A percentile compares a stretch with the other conserved stretches of the same genome.
phyloP scores from a whole-genome alignment of 1,140 invertebrate genomes.

The Aricia agestis region DNA sequence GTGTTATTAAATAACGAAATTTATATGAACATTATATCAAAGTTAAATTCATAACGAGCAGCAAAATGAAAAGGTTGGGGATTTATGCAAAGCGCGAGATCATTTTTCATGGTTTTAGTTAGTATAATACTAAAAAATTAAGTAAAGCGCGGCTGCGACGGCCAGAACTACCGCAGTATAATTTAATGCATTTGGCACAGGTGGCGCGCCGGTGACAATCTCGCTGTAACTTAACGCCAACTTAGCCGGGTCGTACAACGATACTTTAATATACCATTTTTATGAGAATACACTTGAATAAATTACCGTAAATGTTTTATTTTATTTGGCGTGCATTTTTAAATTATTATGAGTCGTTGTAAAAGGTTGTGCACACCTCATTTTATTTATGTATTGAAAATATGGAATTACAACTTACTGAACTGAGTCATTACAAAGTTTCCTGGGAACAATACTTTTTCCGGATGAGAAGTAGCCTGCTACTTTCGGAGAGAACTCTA shows the following conservation, averaged over 20 bases:
- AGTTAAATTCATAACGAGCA: slow-evolving; percentile 10
- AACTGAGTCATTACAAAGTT: too few relatives aligned
- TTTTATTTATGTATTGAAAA: too few relatives aligned
- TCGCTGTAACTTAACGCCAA: slow-evolving; percentile 19
- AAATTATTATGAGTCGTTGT: not conserved
- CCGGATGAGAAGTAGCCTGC: too few relatives aligned
- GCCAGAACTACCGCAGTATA: slow-evolving; percentile 13
- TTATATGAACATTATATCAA: not conserved
- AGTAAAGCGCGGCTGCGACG: slow-evolving; percentile 1
- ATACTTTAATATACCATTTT: slow-evolving; percentile 21
- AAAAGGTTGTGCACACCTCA: not conserved
- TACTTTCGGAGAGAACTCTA: too few relatives aligned
- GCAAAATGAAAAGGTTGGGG: slow-evolving; percentile 4
- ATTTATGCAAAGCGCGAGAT: not conserved
- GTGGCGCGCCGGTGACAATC: slow-evolving; percentile 8
- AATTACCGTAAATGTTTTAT: not conserved
- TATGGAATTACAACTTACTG: too few relatives aligned
- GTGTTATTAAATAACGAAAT: slow-evolving; percentile 1
- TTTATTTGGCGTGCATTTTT: not conserved
- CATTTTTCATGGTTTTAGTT: slow-evolving; percentile 15
- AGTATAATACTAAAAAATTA: slow-evolving; percentile 19
- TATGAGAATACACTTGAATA: slow-evolving; percentile 8
- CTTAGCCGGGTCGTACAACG: not conserved
- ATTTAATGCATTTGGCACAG: slow-evolving; percentile 23
- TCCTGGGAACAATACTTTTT: too few relatives aligned